Evolutionary conservation across 2,797 vertebrate species (phyloP).

Genomic region (Galaxias olidus): DNA sequence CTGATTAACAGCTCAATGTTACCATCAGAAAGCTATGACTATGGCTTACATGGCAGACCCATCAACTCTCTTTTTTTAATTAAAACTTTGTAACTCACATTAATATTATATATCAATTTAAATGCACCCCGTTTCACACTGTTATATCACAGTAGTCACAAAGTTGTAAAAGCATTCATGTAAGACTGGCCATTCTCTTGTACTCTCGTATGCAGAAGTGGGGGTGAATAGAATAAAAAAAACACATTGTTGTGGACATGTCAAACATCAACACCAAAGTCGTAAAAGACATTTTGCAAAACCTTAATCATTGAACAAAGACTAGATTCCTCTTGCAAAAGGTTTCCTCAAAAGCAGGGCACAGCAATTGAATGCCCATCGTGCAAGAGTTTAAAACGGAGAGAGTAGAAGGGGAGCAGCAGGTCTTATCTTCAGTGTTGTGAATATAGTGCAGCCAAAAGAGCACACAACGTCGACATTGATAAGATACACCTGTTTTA

Average conservation of each 20-base stretch:
- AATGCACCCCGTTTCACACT: too few species aligned
- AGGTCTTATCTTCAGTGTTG: neutral
- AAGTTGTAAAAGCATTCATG: too few species aligned
- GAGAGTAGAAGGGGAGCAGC: too few species aligned
- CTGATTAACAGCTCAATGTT: neutral
- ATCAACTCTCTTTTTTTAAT: too few species aligned
- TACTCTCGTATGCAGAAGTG: neutral
- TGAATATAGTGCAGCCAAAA: neutral
- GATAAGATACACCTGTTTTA: neutral
- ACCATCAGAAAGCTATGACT: neutral
- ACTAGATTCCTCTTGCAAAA: neutral
- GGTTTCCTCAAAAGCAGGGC: neutral
- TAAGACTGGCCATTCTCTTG: neutral
- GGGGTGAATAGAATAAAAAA: neutral
- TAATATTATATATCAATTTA: too few species aligned
- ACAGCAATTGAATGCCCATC: neutral
- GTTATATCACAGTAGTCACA: too few species aligned
- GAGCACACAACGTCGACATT: neutral
- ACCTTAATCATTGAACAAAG: neutral
- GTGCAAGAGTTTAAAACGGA: neutral
- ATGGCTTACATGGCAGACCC: too few species aligned
- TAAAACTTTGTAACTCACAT: too few species aligned
- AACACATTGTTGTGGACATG: neutral
- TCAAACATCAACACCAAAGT: constrained; percentile 1
- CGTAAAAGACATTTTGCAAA: constrained; percentile 4